Conservation (phyloP, 2,797 vertebrate species). For the Austrolebias charrua region DNA sequence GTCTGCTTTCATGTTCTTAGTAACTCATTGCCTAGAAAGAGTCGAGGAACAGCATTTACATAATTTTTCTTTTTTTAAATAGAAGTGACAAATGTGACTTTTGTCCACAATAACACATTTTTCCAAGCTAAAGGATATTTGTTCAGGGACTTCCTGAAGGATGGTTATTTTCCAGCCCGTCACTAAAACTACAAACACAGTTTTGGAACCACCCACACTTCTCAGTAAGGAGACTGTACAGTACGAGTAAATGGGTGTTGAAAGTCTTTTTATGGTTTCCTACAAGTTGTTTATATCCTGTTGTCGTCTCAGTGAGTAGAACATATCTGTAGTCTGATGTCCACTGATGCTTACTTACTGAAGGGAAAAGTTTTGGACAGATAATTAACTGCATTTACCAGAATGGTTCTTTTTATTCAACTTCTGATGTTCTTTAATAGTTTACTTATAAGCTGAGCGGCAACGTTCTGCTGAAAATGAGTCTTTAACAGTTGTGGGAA, state of each 20-base stretch:
- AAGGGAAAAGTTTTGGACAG: not conserved
- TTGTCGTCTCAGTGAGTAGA: not conserved
- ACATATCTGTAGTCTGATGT: not conserved
- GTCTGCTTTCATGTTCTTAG: not conserved
- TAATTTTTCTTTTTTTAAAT: too few relatives aligned
- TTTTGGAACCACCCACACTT: too few relatives aligned
- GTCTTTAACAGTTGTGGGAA: not conserved
- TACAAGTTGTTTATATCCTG: too few relatives aligned
- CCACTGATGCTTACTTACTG: not conserved
- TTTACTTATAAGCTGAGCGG: not conserved
- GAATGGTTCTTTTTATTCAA: not conserved
- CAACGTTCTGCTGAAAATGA: not conserved
- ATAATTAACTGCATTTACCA: not conserved
- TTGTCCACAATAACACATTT: not conserved
- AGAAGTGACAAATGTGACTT: too few relatives aligned
- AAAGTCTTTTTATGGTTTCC: not conserved
- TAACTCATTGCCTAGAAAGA: not conserved
- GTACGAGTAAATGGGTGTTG: not conserved
- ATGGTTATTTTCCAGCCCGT: not conserved
- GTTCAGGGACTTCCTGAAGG: not conserved
- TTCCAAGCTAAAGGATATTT: not conserved
- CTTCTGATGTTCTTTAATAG: not conserved
- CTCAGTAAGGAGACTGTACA: not conserved
- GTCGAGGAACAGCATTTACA: too few relatives aligned
- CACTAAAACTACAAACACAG: too few relatives aligned